These are phyloP conservation scores for Pontoporia blainvillei DNA, from an alignment of 2,113 vertebrate genomes.

Conservation along the genomic window DNA sequence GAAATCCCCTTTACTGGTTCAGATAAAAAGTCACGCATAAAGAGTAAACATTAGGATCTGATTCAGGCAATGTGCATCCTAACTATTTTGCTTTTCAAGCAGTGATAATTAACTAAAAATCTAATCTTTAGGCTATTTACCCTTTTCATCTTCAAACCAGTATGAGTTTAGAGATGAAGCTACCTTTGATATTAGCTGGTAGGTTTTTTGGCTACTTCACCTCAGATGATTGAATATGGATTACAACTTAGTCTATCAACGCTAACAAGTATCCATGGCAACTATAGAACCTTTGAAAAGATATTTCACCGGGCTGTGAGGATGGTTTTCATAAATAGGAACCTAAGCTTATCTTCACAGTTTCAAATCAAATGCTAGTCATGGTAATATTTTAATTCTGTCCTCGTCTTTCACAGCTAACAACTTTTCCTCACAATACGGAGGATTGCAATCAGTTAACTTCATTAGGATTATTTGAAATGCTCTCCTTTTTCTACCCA, in stretches of 20 bases:
- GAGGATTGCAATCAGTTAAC: conserved; percentile 73
- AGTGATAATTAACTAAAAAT: conserved; percentile 46
- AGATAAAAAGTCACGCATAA: conserved; percentile 34
- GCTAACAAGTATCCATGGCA: conserved; percentile 81
- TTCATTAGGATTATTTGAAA: conserved; percentile 80
- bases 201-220: conserved; percentile 74
- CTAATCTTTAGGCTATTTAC: conserved; percentile 51
- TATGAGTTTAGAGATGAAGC: conserved; percentile 57
- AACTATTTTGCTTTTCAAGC: conserved; percentile 50
- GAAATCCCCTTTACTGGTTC: neutral
- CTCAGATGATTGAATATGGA: conserved; percentile 64
- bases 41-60: conserved; percentile 47
- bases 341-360: conserved; percentile 71
- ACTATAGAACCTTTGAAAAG: conserved; percentile 74
- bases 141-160: conserved; percentile 46
- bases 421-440: conserved; percentile 60
- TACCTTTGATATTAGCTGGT: conserved; percentile 65
- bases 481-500: conserved; percentile 68
- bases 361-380: conserved; percentile 70
- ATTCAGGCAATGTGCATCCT: neutral
- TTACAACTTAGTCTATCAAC: conserved; percentile 78
- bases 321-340: conserved; percentile 68
- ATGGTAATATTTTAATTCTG: conserved; percentile 69
- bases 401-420: conserved; percentile 54
- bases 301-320: conserved; percentile 68